These are phyloP conservation scores for Aptenodytes patagonicus DNA, from an alignment of 2,113 vertebrate species.

Conservation along the genomic window DNA sequence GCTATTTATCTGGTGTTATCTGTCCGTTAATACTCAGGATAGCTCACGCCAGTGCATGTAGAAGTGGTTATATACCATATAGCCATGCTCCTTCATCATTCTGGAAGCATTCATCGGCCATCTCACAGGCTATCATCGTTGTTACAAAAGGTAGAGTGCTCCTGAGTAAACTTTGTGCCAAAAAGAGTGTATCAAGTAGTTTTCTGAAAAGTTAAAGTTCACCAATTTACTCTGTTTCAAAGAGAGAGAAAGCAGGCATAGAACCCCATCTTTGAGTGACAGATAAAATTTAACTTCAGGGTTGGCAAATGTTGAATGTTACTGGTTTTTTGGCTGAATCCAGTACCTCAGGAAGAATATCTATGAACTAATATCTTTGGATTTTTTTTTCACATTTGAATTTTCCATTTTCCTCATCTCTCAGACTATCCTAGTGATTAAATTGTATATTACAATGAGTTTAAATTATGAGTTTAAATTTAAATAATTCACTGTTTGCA, in stretches of 20 bases:
- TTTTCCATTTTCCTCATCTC: background rate
- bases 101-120: background rate
- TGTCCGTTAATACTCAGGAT: background rate
- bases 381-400: background rate
- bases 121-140: background rate
- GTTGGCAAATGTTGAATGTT: background rate
- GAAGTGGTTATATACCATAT: background rate
- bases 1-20: background rate
- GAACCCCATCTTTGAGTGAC: background rate
- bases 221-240: background rate
- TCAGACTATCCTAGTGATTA: background rate
- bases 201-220: background rate
- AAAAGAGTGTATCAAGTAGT: background rate
- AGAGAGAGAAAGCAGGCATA: background rate
- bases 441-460: background rate
- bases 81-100: background rate
- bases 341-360: background rate
- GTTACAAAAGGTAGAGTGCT: background rate
- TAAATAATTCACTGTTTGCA: background rate
- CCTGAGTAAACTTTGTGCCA: background rate
- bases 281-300: background rate
- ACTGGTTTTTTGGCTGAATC: background rate
- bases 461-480: background rate
- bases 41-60: background rate
- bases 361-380: background rate